Percentiles rank a stretch among this genome's conserved stretches.
These are phyloP conservation scores for Drosophila infuscata DNA, from an alignment of 2,888 invertebrate genomes.

Conservation along the genomic window DNA sequence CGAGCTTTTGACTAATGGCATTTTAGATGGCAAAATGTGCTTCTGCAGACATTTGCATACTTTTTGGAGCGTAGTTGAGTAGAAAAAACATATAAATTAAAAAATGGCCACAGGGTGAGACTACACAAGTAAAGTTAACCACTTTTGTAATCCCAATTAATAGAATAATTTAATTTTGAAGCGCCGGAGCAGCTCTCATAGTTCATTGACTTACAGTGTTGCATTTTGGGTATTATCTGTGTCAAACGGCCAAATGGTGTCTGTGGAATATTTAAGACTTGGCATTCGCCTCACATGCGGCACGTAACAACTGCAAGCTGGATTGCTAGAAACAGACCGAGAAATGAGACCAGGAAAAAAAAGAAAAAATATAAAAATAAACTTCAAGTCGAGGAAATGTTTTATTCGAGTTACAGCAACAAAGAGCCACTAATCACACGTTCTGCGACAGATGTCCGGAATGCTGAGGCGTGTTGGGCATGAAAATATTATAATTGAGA, in stretches of 20 bases:
- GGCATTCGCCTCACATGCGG: constrained; percentile 30
- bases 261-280: constrained; percentile 13
- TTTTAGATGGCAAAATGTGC: constrained; percentile 66
- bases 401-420: constrained; percentile 26
- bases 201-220: constrained; percentile 37
- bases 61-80: constrained; percentile 30
- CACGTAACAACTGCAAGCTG: constrained; percentile 66
- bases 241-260: neutral
- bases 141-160: constrained; percentile 42
- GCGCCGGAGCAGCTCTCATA: neutral
- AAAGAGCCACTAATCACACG: constrained; percentile 29
- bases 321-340: constrained; percentile 15
- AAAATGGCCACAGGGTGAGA: constrained; percentile 42
- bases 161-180: constrained; percentile 37
- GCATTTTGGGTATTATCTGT: neutral
- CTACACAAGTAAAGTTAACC: constrained; percentile 18
- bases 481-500: constrained; percentile 39
- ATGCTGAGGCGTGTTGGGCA: constrained; percentile 31
- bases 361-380: neutral
- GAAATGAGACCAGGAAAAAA: neutral
- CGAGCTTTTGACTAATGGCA: constrained; percentile 64
- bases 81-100: constrained; percentile 20
- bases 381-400: neutral
- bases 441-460: constrained; percentile 14
- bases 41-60: constrained; percentile 71